Evolutionary conservation across 2,888 invertebrate genomes (phyloP).

Genomic region (Tupiocoris notatus): DNA sequence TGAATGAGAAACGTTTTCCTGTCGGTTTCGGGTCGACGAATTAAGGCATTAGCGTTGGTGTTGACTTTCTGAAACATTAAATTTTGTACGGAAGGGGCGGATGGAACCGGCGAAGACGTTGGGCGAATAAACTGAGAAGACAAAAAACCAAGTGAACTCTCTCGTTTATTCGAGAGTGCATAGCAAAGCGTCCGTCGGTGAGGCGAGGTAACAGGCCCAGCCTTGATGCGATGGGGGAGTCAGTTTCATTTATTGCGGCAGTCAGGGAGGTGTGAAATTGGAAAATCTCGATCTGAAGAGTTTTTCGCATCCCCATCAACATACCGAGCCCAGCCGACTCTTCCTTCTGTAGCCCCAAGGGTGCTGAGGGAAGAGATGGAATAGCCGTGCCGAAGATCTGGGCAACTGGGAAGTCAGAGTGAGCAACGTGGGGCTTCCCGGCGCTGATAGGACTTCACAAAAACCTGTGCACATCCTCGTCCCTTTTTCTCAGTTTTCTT

Average conservation of each 20-base stretch:
- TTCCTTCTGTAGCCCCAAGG: not conserved
- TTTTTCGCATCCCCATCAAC: conserved; percentile 35
- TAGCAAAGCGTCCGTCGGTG: not conserved
- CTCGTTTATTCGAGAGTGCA: conserved; percentile 8
- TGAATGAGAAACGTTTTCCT: not conserved
- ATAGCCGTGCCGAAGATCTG: too few relatives aligned
- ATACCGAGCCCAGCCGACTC: conserved; percentile 32
- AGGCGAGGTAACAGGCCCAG: not conserved
- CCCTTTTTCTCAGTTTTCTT: not conserved
- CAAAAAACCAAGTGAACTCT: conserved; percentile 1
- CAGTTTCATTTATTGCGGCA: conserved; percentile 48
- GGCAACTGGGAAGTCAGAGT: not conserved
- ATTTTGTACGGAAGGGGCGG: not conserved
- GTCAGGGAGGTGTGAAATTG: conserved; percentile 48
- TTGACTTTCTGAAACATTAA: conserved; percentile 47
- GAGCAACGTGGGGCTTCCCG: not conserved
- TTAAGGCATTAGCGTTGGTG: conserved; percentile 47
- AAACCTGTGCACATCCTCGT: not conserved
- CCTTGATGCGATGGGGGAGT: conserved; percentile 8
- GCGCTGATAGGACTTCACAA: not conserved
- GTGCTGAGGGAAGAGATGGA: not conserved
- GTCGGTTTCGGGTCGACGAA: conserved; percentile 8
- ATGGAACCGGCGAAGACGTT: conserved; percentile 14
- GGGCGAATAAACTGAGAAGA: not conserved
- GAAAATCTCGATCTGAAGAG: conserved; percentile 46